phyloP scores from a whole-genome alignment of 2,797 vertebrate genomes.

The Hydrolagus colliei region DNA sequence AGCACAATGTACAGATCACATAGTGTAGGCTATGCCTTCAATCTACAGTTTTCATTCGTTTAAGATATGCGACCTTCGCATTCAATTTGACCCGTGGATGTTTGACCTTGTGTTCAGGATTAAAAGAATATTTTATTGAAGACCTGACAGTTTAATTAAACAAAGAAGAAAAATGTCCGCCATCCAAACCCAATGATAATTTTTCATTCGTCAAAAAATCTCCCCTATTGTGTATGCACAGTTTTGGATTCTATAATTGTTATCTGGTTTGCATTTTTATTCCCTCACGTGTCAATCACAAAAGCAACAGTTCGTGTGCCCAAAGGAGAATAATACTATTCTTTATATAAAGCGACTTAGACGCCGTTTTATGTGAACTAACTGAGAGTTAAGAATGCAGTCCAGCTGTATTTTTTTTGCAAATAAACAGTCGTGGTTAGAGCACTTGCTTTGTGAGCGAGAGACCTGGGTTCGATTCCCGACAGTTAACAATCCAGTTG shows the following conservation, averaged over 20 bases:
- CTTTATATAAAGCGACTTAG: not conserved
- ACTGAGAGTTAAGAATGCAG: no score
- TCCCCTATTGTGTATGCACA: not conserved
- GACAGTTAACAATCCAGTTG: no score
- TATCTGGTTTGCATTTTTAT: slow-evolving; percentile 12
- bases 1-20: not conserved
- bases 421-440: no score
- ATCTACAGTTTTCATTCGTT: not conserved
- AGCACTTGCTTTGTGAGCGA: no score
- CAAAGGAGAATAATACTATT: not conserved
- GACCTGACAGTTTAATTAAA: slow-evolving; percentile 31
- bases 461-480: no score
- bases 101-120: slow-evolving; percentile 1
- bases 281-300: not conserved
- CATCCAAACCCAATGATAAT: slow-evolving; percentile 11
- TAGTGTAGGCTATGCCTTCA: not conserved
- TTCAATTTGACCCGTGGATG: not conserved
- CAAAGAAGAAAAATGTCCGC: slow-evolving; percentile 1
- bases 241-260: not conserved
- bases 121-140: slow-evolving; percentile 27
- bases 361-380: no score
- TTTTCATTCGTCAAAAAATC: slow-evolving; percentile 24
- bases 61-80: slow-evolving; percentile 21
- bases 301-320: not conserved
- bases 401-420: no score